Base-by-base conservation (phyloP, 2,888 invertebrate species). In the Notodonta dromedarius region DNA sequence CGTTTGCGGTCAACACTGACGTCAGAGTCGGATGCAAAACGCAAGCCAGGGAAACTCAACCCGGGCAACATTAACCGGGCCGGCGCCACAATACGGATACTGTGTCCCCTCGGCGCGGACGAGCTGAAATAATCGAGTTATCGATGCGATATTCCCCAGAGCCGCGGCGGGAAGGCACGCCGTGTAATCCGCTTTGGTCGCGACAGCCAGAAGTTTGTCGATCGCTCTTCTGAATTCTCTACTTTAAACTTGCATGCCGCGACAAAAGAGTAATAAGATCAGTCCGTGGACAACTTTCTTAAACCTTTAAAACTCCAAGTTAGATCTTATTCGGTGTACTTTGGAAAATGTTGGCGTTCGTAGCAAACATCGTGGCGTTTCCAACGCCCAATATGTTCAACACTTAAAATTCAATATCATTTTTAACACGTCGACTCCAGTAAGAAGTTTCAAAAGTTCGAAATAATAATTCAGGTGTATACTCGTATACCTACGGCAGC, bases 221-320 rank as follows among this genome's bases (percentile, higher is more conserved):
- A 88, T 86, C 84, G 82, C 84, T 86, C 85, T 83, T 80, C 79
- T 74, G 71, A 79, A 84, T 82, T 83, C 78, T 79, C 78, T 80
- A 79, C 84, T 87, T 84, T 80, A 86, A 88, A 87, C 81, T 89
- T 85, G 79, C 80, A 83, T 82, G 76, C 77, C 77, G 76, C 79
- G 79, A 85, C 85, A 82, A 87, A 85, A 84, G 80, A 84, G 82
- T 86, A 85, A 86, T 85, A 84, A 80, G 85, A 85, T 83, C 81
- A 81, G 78, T 80, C 82, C 77, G 78, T 71, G 75, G 72, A 66
- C 71, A 82, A 80, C 77, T 83, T 79, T 73, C 65, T 73, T 76
- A 73, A 80, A 71, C 74, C 78, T 76, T 79, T 74, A 68, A 62
- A 79, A 78, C 72, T 75, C 58, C 61, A 77, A 78, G 69, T 77